phyloP scores from a whole-genome alignment of 2,113 vertebrate species.

The Scomber colias region DNA sequence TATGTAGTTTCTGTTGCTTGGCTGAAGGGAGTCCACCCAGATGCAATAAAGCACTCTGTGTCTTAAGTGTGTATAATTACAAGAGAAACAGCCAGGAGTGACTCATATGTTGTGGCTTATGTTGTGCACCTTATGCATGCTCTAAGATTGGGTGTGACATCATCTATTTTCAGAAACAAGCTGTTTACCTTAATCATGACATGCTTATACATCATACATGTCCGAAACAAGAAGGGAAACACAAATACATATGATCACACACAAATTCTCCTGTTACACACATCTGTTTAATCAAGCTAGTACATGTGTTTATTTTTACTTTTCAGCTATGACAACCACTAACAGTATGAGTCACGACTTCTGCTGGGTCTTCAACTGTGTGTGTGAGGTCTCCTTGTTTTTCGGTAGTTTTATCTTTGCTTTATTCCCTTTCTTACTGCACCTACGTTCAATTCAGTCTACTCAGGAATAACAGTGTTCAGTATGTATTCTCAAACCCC shows the following conservation, averaged over 20 bases:
- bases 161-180: constrained; percentile 16
- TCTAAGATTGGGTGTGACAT: constrained; percentile 23
- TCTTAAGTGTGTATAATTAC: constrained; percentile 54
- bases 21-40: constrained; percentile 38
- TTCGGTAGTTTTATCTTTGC: not conserved
- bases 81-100: constrained; percentile 46
- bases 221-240: constrained; percentile 20
- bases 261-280: not conserved
- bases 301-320: constrained; percentile 43
- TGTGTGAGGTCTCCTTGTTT: not conserved
- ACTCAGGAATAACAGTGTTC: not conserved
- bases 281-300: not conserved
- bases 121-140: constrained; percentile 15
- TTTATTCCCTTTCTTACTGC: not conserved
- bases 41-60: constrained; percentile 23
- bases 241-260: not conserved
- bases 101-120: constrained; percentile 27
- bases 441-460: not conserved
- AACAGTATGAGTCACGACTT: constrained; percentile 34
- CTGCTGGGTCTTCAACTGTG: constrained; percentile 3
- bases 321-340: constrained; percentile 6
- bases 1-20: constrained; percentile 2
- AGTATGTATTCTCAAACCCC: not conserved
- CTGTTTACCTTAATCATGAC: constrained; percentile 14
- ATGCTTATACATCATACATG: not conserved